Evolutionary conservation across 2,113 vertebrate genomes (phyloP).

Genomic region (Butastur rufipennis): DNA sequence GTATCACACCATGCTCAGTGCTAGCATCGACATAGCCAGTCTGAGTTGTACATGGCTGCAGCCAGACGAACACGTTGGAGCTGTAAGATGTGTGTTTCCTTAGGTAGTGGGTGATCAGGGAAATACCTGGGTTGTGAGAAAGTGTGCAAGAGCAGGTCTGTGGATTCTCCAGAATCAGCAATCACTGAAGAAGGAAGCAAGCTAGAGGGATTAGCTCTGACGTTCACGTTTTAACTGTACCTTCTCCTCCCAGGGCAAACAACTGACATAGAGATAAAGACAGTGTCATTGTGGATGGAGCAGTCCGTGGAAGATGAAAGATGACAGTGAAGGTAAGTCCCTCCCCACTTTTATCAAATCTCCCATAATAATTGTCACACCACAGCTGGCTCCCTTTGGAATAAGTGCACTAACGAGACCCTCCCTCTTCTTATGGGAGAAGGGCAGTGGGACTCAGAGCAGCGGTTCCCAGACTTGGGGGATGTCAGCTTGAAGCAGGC

Average conservation of each 20-base stretch:
- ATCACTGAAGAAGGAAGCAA: neutral
- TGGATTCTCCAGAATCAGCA: neutral
- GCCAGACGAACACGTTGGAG: fast-evolving
- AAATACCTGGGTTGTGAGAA: neutral
- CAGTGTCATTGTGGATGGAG: neutral
- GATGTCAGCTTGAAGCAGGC: neutral
- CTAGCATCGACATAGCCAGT: neutral
- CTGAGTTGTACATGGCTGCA: neutral
- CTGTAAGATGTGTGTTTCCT: neutral
- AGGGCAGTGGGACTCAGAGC: neutral
- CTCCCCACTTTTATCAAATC: neutral
- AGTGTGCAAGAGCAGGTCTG: neutral
- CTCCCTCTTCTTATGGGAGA: neutral
- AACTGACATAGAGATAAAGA: neutral
- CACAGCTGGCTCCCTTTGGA: neutral
- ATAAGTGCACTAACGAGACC: neutral
- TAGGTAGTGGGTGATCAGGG: neutral
- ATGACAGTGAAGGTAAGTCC: neutral
- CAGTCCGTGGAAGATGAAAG: neutral
- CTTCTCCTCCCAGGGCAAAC: neutral
- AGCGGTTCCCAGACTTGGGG: neutral
- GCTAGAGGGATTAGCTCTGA: neutral
- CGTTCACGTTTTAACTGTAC: fast-evolving
- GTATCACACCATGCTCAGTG: fast-evolving
- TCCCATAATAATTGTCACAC: neutral